Evolutionary conservation across 2,888 invertebrate genomes (phyloP).

Genomic region (Myathropa florea): DNA sequence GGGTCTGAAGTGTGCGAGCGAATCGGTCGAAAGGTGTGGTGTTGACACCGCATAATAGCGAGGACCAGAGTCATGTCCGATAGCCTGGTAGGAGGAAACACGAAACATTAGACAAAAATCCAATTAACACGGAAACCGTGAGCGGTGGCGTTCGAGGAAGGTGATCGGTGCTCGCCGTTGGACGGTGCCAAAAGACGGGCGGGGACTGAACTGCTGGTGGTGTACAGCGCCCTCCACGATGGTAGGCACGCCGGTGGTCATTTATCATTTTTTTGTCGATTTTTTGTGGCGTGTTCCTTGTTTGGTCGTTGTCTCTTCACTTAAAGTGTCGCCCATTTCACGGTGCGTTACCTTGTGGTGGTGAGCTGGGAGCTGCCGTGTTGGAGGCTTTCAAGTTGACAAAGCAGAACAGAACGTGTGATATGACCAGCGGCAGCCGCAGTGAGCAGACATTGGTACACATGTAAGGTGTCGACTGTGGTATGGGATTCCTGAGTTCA

Average conservation of each 20-base stretch:
- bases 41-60: constrained; percentile 57
- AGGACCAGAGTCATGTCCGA: constrained; percentile 38
- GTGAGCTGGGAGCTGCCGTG: constrained; percentile 23
- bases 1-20: constrained; percentile 58
- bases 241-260: constrained; percentile 39
- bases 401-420: constrained; percentile 62
- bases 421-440: constrained; percentile 37
- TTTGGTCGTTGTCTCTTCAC: constrained; percentile 29
- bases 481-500: constrained; percentile 34
- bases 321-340: constrained; percentile 64
- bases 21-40: constrained; percentile 64
- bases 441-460: constrained; percentile 36
- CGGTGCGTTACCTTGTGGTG: constrained; percentile 40
- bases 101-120: constrained; percentile 79
- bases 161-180: constrained; percentile 48
- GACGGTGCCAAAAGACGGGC: neutral
- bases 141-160: constrained; percentile 67
- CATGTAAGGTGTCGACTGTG: constrained; percentile 42
- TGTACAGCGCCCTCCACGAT: constrained; percentile 2
- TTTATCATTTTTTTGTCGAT: constrained; percentile 58
- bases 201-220: neutral
- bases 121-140: constrained; percentile 79
- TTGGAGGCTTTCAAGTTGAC: constrained; percentile 58
- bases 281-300: neutral
- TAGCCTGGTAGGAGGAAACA: constrained; percentile 52